phyloP scores from a whole-genome alignment of 2,888 invertebrate genomes.

The Erebia aethiops region DNA sequence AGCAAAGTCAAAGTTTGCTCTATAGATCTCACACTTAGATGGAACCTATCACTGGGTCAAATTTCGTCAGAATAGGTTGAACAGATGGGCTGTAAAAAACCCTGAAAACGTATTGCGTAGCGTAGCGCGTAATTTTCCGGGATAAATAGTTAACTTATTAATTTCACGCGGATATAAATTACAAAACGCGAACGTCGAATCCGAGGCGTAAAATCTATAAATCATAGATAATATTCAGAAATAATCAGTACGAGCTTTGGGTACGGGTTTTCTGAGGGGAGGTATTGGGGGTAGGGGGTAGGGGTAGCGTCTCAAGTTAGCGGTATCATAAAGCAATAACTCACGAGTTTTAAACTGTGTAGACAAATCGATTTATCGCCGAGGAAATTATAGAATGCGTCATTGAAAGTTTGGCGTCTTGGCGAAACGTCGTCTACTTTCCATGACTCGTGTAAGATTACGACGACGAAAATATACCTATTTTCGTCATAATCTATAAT shows the following conservation, averaged over 20 bases:
- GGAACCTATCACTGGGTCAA: too few species aligned
- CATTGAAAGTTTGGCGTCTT: constrained; percentile 22
- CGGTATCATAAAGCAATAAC: constrained; percentile 30
- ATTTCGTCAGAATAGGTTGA: too few species aligned
- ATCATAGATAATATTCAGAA: constrained; percentile 30
- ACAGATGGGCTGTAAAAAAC: too few species aligned
- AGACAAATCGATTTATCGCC: constrained; percentile 29
- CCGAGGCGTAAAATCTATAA: constrained; percentile 20
- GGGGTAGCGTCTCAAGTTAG: constrained; percentile 27
- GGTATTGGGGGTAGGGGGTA: constrained; percentile 1
- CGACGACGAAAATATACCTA: neutral
- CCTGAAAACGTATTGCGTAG: too few species aligned
- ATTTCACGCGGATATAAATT: too few species aligned
- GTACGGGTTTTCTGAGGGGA: neutral
- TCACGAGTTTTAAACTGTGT: constrained; percentile 35
- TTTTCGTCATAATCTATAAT: too few species aligned
- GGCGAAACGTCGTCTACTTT: neutral
- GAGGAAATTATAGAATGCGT: constrained; percentile 23
- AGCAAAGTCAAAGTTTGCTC: too few species aligned
- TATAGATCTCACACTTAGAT: too few species aligned
- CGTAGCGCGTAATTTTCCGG: too few species aligned
- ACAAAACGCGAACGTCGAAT: neutral
- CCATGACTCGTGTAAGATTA: neutral
- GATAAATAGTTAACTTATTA: too few species aligned
- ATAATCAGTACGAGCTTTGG: constrained; percentile 12